Evolutionary conservation across 2,888 invertebrate genomes (phyloP), one percentile per base, ranked within the genome.

Genomic region (Pammene aurita): DNA sequence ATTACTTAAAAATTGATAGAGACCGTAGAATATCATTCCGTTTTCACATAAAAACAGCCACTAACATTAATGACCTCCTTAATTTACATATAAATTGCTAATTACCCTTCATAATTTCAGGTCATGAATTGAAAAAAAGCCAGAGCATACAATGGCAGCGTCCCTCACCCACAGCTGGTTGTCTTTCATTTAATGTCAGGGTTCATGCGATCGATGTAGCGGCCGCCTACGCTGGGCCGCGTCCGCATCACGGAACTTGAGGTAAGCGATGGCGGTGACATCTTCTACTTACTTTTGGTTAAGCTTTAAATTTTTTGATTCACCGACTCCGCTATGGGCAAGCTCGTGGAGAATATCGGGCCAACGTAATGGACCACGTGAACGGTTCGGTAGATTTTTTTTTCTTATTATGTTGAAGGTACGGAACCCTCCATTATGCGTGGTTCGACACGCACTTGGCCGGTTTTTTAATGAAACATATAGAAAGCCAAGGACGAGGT

Each of bases 131-230:
- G 42, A 57, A 54, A 54, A 66, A 60, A 66, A 14, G 73, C 66
- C 70, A 71, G 57, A 52, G 61, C 61, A 72, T 70, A 72, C 55
- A 73, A 64, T 71, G 74, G 74, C 69, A 66, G 72, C 66, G 82
- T 80, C 82, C 82, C 83, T 84, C 80, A 78, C 79, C 78, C 78
- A 77, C 81, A 81, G 81, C 79, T 73, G 75, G 76, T 79, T 82
- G 83, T 86, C 83, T 86, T 80, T 84, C 83, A 81, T 82, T 82
- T 84, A 89, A 90, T 90, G 89, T 86, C 90, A 90, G 88, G 78
- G 90, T 90, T 89, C 86, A 80, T 10, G 48, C 89, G 89, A 90
- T 90, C 90, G 89, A 90, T 90, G 86, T 83, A 84, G 86, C 87
- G 76, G 73, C 84, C 83, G 84, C 85, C 86, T 82, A 82, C 82